Percentiles rank a stretch among this genome's conserved stretches.
Evolutionary conservation across 2,888 invertebrate genomes (phyloP).

Genomic region (Eubasilissa splendida): DNA sequence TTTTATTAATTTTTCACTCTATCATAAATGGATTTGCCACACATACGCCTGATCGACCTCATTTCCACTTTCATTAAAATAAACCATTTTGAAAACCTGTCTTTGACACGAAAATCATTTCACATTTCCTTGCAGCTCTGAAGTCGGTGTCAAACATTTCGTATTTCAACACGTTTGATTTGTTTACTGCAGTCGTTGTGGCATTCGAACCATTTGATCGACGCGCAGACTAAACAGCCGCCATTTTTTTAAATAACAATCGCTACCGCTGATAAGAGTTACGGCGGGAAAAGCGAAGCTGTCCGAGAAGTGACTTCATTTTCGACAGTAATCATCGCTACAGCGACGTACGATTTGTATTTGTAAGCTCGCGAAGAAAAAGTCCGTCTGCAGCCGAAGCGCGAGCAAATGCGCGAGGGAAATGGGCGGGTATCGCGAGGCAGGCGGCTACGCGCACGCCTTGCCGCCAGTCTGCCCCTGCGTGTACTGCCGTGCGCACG

Average conservation of each 20-base stretch:
- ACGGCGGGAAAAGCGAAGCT: background rate
- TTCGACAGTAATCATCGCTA: background rate
- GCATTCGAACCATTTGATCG: conserved; percentile 14
- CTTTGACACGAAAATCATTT: background rate
- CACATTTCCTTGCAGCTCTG: background rate
- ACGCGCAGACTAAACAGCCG: conserved; percentile 29
- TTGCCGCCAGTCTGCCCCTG: conserved; percentile 47
- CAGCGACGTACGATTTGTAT: no score
- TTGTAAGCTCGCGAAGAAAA: background rate
- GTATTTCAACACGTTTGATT: conserved; percentile 12
- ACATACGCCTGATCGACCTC: no score
- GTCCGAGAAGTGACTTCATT: background rate
- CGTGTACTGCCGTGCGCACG: conserved; percentile 49
- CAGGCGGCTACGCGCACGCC: conserved; percentile 12
- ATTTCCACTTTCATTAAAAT: no score
- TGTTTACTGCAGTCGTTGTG: background rate
- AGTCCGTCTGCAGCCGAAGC: background rate
- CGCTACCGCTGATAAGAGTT: conserved; percentile 6
- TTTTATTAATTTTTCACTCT: no score
- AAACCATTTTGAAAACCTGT: no score
- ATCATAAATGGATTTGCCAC: conserved; percentile 2
- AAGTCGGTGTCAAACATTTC: background rate
- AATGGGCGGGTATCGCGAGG: conserved; percentile 1
- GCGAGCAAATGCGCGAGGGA: conserved; percentile 3
- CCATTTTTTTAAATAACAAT: background rate